A percentile compares a stretch with the other conserved stretches of the same genome.
Evolutionary conservation across 1,140 invertebrate species (phyloP).

Genomic region (Drosophila nigromelanica): DNA sequence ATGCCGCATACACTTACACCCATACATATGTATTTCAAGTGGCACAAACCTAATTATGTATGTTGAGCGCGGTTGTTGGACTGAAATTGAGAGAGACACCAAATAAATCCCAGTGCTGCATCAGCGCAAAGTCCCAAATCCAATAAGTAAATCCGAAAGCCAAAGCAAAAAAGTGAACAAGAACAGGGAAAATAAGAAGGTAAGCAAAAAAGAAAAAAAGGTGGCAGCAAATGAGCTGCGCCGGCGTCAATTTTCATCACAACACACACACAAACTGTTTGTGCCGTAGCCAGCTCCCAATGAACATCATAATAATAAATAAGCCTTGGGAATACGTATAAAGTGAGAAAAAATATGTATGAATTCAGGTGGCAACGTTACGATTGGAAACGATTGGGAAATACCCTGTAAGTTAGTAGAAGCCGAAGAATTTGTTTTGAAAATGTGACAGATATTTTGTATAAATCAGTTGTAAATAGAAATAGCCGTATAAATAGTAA

Average conservation of each 20-base stretch:
- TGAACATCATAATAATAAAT: conserved; percentile 73
- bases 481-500: too few relatives aligned
- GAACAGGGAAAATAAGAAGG: conserved; percentile 11
- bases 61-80: conserved; percentile 27
- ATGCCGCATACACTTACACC: not conserved
- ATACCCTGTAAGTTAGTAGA: conserved; percentile 10
- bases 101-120: conserved; percentile 65
- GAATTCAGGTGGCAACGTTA: not conserved
- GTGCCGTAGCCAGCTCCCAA: conserved; percentile 19
- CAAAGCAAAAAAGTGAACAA: conserved; percentile 25
- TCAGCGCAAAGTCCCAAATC: conserved; percentile 77
- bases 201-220: conserved; percentile 15
- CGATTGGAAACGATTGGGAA: too few relatives aligned
- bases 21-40: conserved; percentile 42
- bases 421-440: too few relatives aligned
- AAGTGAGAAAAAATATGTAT: conserved; percentile 42
- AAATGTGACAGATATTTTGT: not conserved
- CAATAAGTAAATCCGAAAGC: conserved; percentile 73
- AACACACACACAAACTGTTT: not conserved
- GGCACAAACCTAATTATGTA: conserved; percentile 69
- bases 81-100: conserved; percentile 29
- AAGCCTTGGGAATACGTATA: conserved; percentile 59
- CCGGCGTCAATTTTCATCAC: conserved; percentile 31
- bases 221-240: conserved; percentile 32
- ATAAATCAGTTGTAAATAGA: too few relatives aligned